phyloP scores from a whole-genome alignment of 1,140 invertebrate species.

The Coboldia fuscipes region DNA sequence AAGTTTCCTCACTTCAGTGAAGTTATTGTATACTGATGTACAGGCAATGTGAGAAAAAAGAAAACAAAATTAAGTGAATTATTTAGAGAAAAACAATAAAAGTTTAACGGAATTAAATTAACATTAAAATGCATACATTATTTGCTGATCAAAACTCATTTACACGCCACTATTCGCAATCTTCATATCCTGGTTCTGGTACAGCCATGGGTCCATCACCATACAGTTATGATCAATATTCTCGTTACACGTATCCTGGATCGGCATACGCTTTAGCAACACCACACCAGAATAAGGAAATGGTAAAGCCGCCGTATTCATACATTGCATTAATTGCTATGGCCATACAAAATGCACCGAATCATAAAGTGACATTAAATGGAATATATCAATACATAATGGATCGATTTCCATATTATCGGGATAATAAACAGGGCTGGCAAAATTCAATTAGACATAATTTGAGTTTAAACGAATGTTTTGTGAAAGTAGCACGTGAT shows the following conservation, averaged over 20 bases:
- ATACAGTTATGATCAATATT: conserved; percentile 50
- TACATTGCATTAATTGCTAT: conserved; percentile 97
- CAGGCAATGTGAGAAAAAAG: no score
- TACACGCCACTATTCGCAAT: conserved; percentile 23
- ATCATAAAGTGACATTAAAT: conserved; percentile 88
- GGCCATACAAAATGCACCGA: conserved; percentile 86
- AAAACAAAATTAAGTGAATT: no score
- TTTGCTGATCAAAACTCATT: conserved; percentile 68
- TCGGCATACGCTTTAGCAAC: conserved; percentile 23
- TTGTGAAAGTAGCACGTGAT: conserved; percentile 80
- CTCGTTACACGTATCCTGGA: conserved; percentile 42
- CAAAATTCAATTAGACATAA: conserved; percentile 95
- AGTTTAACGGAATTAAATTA: no score
- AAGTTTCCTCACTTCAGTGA: no score
- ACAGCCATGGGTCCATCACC: conserved; percentile 22
- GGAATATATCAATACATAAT: conserved; percentile 99
- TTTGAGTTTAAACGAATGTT: conserved; percentile 94
- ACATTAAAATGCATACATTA: conserved; percentile 69
- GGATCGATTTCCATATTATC: conserved; percentile 91
- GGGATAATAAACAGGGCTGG: conserved; percentile 92
- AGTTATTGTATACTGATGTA: no score
- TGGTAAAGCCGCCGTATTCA: conserved; percentile 93
- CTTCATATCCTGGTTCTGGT: conserved; percentile 25
- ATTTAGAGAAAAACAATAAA: no score
- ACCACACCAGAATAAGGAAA: conserved; percentile 60